Evolutionary conservation across 2,113 vertebrate species (phyloP), one percentile per base, ranked within the genome.

Genomic region (Sinosuthora webbiana): DNA sequence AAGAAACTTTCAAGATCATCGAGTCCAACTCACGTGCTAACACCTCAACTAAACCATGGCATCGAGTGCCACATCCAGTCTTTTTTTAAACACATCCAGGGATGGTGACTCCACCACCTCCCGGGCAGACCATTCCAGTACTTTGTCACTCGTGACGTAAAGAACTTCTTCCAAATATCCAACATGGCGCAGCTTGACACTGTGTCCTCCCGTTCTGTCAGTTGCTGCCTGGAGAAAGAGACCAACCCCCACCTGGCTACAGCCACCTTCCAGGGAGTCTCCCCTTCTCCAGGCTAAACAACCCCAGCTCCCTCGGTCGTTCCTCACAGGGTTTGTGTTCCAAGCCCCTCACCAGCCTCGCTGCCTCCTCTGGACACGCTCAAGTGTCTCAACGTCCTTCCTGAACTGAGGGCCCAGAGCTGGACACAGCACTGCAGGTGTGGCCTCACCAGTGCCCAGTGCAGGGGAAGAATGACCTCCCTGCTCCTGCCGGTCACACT

Each of bases 321-420:
- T 49, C 47, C 47, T 49, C 47, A 49, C 47, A 49, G 47, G 23
- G 13, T 24, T 25, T 25, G 47, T 49, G 23, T 14, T 25, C 47
- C 23, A 24, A 45, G 47, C 13, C 47, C 23, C 47, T 73, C 50
- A 8, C 22, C 50, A 33, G 30, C 69, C 22, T 33, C 15, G 6
- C 9, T 42, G 30, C 70, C 17, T n/a, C 13, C 52, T 44, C 39
- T 56, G 52, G 52, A 42, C 2, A 1, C 0, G 17, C 39, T n/a
- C 13, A 9, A n/a, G 39, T 0, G 1, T 33, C 50, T 42, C 69
- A 8, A 15, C 0, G 8, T 31, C 49, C 49, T 53, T 41, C 47
- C n/a, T 2, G 10, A 39, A 52, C 65, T 21, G 45, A 37, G n/a
- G 18, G n/a, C 7, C 16, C 47, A 69, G n/a, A 69, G 11, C 68